A percentile compares a stretch with the other conserved stretches of the same genome.
Conservation (phyloP, 2,888 invertebrate genomes). For the Metellina segmentata region DNA sequence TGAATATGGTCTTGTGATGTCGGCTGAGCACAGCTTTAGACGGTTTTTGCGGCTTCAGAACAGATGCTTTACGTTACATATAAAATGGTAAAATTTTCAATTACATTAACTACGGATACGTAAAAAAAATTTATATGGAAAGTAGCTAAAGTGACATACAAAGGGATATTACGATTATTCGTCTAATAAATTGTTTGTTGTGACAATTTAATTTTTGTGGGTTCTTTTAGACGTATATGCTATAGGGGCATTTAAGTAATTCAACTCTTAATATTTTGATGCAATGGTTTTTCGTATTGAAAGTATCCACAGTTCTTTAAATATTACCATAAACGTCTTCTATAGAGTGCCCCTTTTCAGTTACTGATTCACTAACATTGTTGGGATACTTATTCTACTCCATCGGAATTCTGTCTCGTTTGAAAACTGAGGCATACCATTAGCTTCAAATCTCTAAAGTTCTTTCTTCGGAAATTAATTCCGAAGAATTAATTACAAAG, state of each 20-base stretch:
- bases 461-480: constrained; percentile 39
- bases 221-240: not conserved
- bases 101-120: too few species aligned
- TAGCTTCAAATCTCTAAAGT: constrained; percentile 15
- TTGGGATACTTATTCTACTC: not conserved
- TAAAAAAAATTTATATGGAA: too few species aligned
- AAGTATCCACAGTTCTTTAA: not conserved
- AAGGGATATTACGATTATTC: too few species aligned
- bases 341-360: constrained; percentile 27
- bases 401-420: constrained; percentile 15
- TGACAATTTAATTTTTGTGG: too few species aligned
- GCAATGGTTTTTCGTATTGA: not conserved
- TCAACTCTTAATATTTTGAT: too few species aligned
- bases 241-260: not conserved
- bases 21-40: too few species aligned
- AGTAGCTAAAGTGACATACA: too few species aligned
- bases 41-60: too few species aligned
- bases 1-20: too few species aligned
- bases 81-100: too few species aligned
- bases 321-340: not conserved
- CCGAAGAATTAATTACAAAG: constrained; percentile 26
- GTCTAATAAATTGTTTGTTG: too few species aligned
- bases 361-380: constrained; percentile 14
- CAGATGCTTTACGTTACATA: too few species aligned
- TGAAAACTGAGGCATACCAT: constrained; percentile 34